Base-by-base conservation (phyloP, 2,113 vertebrate species). In the Cettia cetti region DNA sequence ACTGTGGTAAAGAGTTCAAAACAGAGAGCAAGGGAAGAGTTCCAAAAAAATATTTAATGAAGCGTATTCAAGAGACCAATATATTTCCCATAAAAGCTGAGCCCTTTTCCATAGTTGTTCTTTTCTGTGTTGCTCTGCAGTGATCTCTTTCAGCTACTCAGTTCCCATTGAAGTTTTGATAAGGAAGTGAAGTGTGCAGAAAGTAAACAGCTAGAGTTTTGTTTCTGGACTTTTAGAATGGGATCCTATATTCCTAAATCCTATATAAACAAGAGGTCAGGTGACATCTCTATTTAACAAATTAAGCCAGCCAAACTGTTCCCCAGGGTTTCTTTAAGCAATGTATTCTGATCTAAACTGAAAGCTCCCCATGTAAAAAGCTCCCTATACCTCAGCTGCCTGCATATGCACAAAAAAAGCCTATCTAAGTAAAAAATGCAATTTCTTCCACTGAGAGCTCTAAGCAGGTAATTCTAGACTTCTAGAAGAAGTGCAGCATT, bases 41-140 rank as follows among this genome's bases (percentile, higher is more conserved):
- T 82, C 79, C 71, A 88, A 91, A 85, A 82, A 52, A 19, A 16
- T 81, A 66, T 40, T 90, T 90, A 88, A 91, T 57, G 90, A 93
- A 83, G 26, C 71, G 45, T 56, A 66, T 77, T 68, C 49, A 78
- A 53, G 45, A 82, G 56, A 37, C 22, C 6, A 72, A 47, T 63
- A 44, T 61, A 90, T 88, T 83, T 81, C 37, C 24, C 39, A 65
- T 83, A 90, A 61, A 82, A 88, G 16, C 31, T 71, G 54, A 95
- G 40, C 28, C 10, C 23, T 90, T 96, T 95, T 87, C 74, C 86
- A 57, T 18, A 70, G 54, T n/a, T 80, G 31, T 9, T 81, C 31
- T 74, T 14, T 82, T 75, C 61, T 61, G 61, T 91, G 91, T 60
- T 19, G 3, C 47, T 22, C 9, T 86, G 20, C 49, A 82, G 89